Base-by-base conservation (phyloP, 1,140 invertebrate species). In the Whitmania pigra region DNA sequence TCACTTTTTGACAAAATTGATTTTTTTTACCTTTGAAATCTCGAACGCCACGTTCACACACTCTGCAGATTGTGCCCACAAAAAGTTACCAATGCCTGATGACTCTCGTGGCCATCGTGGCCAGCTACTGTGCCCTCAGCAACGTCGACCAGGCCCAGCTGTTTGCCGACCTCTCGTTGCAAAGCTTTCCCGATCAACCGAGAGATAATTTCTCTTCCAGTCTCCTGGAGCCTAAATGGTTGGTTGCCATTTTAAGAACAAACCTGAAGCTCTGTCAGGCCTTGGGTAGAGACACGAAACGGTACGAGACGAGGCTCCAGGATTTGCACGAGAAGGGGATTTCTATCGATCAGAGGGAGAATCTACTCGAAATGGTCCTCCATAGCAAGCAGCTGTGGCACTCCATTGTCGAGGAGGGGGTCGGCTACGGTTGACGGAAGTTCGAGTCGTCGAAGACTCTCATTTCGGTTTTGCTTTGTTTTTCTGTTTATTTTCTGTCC, bases 81-180 rank as follows among this genome's bases (percentile, higher is more conserved):
- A n/a, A 87, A 89, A 13, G 80, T 90, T 25, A 25, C 22, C 57
- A 63, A 22, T 25, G 57, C 7, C 78, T 88, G 17, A 74, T 76
- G 57, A 86, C 87, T n/a, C 78, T 91, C 43, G 90, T 89, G 77
- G 85, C 88, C 36, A 80, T 91, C 20, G 86, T 90, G 27, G 87
- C 86, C 0, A 88, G 86, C 75, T 81, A 81, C 72, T 83, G 85
- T 73, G 82, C 82, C 17, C 78, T 85, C 11, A 83, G 83, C 27
- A 83, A 86, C 20, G 79, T 85, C 0, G 83, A 83, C 2, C 83
- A 85, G 0, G 86, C 87, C 2, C 84, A 88, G 71, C 84, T 86
- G 72, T 90, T 88, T 86, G 87, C 88, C 17, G 85, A 88, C 57
- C 80, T 88, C 40, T 88, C 88, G 0, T 77, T 91, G 7, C 84